Base-by-base conservation (phyloP, 2,888 invertebrate species). In the Drosophila aldrichi region DNA sequence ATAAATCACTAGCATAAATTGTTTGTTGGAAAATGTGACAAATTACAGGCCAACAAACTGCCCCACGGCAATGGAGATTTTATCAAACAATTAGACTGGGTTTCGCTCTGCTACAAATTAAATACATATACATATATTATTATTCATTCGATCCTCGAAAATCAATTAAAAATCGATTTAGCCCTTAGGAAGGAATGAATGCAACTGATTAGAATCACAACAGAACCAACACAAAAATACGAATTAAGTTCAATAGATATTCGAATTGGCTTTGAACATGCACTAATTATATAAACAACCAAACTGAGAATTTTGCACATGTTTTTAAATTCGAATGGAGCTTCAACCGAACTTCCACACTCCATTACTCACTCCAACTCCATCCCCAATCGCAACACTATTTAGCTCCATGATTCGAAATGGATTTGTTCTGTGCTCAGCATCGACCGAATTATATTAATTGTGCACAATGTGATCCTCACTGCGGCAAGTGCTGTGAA, bases 1-100 rank as follows among this genome's bases (percentile, higher is more conserved):
- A 72, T 87, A 74, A 84, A 89, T 79, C 72, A 74, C 14, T 9
- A 29, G 55, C 46, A 60, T 70, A 59, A 69, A 81, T 76, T 65
- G 36, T 41, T 68, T 41, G 41, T 7, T 66, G 69, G 71, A 56
- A 48, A 56, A 51, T 70, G 51, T 57, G 76, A 84, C 85, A 88
- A 81, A 84, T 85, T 57, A 65, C 14, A 25, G 16, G 57, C 9
- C 20, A 29, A 25, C 41, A 54, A 46, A 22, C 34, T 55, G 32
- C 32, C 43, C 18, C 25, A 9, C 12, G 25, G 34, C 49, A 46
- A 51, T 40, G 57, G 54, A 46, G 49, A 34, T 63, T 46, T 55
- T 25, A 51, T 22, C 34, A 46, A 46, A 16, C 14, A 48, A 59
- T 29, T 59, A 44, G 7, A 59, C 49, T 44, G 25, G 20, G 10